Evolutionary conservation across 2,797 vertebrate genomes (phyloP).

Genomic region (Acomys russatus): DNA sequence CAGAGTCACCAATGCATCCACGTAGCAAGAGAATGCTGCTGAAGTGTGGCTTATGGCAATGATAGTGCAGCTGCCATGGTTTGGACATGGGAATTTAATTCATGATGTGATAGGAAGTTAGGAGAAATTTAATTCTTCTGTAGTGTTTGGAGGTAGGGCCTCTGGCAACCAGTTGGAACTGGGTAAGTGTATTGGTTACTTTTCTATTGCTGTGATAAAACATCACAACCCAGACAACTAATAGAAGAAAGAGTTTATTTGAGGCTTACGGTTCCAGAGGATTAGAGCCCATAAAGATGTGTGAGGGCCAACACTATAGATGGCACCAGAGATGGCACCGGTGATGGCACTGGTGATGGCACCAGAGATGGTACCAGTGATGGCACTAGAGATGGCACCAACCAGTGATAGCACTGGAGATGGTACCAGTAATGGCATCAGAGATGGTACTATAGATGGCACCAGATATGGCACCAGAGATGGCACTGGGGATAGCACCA

Average conservation of each 20-base stretch:
- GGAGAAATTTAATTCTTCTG: background rate
- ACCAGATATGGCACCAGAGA: too few species aligned
- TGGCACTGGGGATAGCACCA: too few species aligned
- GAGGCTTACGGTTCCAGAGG: background rate
- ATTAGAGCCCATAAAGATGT: too few species aligned
- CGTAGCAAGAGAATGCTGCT: rapidly evolving
- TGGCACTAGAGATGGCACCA: too few species aligned
- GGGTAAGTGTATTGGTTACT: background rate
- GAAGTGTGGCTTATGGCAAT: background rate
- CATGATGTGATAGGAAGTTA: background rate
- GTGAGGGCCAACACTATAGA: background rate
- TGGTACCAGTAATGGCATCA: too few species aligned
- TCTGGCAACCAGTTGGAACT: background rate
- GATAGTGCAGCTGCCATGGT: too few species aligned
- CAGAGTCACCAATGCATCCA: rapidly evolving
- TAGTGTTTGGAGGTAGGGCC: background rate
- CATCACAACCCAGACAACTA: background rate
- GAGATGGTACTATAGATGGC: too few species aligned
- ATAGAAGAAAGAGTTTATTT: background rate
- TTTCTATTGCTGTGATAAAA: background rate
- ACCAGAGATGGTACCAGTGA: too few species aligned
- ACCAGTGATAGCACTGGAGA: too few species aligned
- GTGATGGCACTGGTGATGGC: too few species aligned
- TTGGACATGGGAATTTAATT: background rate
- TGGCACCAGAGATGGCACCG: too few species aligned